phyloP scores from a whole-genome alignment of 2,888 invertebrate species.

The Lasioglossum pauxillum region DNA sequence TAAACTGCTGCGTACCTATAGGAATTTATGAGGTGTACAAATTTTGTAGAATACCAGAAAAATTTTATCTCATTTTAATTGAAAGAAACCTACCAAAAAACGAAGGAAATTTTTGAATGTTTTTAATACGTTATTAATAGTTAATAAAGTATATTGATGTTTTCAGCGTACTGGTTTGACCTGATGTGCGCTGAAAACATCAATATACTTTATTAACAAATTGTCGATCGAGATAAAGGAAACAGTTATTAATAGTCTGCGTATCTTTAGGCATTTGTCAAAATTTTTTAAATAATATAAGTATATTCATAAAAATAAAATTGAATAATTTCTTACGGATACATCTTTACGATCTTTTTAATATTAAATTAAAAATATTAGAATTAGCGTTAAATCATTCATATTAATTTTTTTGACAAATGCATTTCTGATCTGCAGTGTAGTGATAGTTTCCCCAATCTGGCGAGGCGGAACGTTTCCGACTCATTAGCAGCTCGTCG shows the following conservation, averaged over 20 bases:
- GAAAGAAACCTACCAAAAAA: background rate
- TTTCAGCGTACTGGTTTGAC: no score
- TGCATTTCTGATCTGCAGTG: background rate
- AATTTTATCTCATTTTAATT: background rate
- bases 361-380: no score
- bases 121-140: background rate
- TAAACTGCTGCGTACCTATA: no score
- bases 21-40: no score
- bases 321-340: no score
- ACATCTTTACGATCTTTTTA: no score
- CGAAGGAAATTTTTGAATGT: background rate
- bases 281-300: no score
- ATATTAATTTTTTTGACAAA: background rate
- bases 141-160: no score
- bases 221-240: no score
- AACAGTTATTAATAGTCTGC: background rate
- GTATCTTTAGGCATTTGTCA: background rate
- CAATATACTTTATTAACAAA: no score
- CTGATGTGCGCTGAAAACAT: no score
- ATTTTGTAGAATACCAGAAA: background rate
- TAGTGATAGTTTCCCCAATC: background rate
- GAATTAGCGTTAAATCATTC: background rate
- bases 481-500: background rate
- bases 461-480: background rate
- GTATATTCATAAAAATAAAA: no score